phyloP scores from a whole-genome alignment of 2,888 invertebrate species.

The Ceriagrion tenellum region DNA sequence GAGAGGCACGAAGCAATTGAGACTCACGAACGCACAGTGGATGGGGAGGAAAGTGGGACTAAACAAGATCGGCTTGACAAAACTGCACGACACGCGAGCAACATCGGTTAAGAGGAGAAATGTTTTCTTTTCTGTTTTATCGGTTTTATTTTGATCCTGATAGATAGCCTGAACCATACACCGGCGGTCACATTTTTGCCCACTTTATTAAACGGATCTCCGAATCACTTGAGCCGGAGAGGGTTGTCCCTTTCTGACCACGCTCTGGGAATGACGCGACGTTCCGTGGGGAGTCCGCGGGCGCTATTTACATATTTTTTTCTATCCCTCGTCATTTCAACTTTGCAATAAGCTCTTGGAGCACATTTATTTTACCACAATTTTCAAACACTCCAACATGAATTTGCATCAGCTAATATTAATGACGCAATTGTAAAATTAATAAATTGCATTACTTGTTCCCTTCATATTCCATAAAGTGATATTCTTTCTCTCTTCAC shows the following conservation, averaged over 20 bases:
- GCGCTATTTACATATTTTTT: background rate
- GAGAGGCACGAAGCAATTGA: background rate
- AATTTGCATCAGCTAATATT: too few species aligned
- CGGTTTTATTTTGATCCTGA: background rate
- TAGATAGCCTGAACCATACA: background rate
- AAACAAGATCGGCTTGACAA: slow-evolving; percentile 33
- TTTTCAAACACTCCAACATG: too few species aligned
- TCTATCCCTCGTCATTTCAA: background rate
- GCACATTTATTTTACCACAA: too few species aligned
- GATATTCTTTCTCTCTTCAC: too few species aligned
- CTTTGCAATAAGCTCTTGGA: too few species aligned
- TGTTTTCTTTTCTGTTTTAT: slow-evolving; percentile 2
- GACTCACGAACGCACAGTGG: background rate
- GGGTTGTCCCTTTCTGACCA: background rate
- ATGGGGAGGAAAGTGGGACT: background rate
- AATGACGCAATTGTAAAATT: too few species aligned
- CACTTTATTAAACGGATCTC: background rate
- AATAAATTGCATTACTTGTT: too few species aligned
- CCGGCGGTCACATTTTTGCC: background rate
- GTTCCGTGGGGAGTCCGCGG: background rate
- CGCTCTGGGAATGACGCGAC: background rate
- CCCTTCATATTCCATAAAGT: too few species aligned
- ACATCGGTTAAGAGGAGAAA: background rate
- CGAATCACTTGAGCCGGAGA: background rate
- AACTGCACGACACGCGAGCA: slow-evolving; percentile 10